Conservation (phyloP, 2,113 vertebrate species). For the Macrotis lagotis region DNA sequence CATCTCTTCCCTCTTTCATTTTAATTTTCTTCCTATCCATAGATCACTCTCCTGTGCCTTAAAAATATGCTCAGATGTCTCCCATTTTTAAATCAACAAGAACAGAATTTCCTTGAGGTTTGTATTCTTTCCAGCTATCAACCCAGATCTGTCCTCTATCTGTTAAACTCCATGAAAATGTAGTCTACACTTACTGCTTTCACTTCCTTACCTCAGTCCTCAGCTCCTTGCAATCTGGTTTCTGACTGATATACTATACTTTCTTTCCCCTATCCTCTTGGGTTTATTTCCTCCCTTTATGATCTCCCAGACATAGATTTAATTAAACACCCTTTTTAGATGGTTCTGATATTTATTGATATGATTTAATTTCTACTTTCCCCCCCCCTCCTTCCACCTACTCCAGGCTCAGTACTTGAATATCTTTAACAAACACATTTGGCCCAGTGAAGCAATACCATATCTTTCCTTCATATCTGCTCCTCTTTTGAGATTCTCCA, state of each 20-base stretch:
- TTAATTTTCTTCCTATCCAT: background rate
- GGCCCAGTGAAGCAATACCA: background rate
- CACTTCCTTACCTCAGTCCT: background rate
- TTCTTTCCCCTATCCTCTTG: background rate
- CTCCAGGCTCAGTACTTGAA: background rate
- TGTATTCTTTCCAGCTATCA: background rate
- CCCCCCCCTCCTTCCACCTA: too few species aligned
- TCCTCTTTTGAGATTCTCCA: background rate
- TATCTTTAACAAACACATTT: background rate
- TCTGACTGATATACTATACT: background rate
- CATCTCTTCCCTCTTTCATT: background rate
- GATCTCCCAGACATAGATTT: background rate
- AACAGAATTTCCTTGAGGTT: too few species aligned
- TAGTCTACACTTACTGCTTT: background rate
- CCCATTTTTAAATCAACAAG: background rate
- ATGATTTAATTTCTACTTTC: background rate
- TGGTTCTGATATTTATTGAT: background rate
- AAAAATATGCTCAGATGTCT: too few species aligned
- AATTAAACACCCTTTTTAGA: background rate
- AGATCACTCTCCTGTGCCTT: too few species aligned
- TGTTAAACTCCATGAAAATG: background rate
- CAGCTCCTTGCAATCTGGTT: background rate
- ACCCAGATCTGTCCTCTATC: background rate
- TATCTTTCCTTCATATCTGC: background rate
- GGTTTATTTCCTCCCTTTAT: too few species aligned